Conservation (phyloP, 2,113 vertebrate species). For the Nettapus auritus region DNA sequence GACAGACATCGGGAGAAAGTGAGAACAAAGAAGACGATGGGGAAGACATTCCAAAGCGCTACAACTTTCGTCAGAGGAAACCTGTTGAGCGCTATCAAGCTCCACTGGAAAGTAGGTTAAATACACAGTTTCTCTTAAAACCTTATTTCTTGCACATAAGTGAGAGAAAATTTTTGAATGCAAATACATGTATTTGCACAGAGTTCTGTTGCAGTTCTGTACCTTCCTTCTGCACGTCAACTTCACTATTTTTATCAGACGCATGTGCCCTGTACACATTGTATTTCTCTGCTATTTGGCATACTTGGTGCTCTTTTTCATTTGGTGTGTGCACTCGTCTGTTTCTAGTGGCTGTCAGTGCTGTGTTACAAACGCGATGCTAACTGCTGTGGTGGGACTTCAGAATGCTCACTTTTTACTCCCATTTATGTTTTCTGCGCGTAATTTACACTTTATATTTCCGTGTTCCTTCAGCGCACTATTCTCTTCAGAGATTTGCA, state of each 20-base stretch:
- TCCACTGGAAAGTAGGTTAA: conserved; percentile 84
- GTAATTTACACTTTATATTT: neutral
- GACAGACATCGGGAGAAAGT: conserved; percentile 81
- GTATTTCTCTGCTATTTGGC: neutral
- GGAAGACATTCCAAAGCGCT: conserved; percentile 87
- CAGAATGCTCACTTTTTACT: neutral
- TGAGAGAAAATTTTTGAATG: neutral
- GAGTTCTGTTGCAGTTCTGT: neutral
- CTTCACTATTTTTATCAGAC: neutral
- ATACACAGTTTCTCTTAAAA: neutral
- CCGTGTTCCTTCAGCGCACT: neutral
- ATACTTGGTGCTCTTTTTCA: neutral
- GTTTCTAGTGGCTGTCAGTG: neutral
- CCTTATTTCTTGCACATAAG: neutral
- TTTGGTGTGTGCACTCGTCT: neutral
- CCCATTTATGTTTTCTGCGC: neutral
- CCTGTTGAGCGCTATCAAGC: conserved; percentile 90
- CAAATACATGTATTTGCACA: neutral
- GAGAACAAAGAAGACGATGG: conserved; percentile 88
- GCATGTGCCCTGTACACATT: neutral
- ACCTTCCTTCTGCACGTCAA: neutral
- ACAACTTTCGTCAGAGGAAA: conserved; percentile 91
- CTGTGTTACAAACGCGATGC: neutral
- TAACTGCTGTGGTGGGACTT: neutral
- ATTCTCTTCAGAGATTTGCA: neutral